A percentile compares a stretch with the other conserved stretches of the same genome.
Evolutionary conservation across 2,888 invertebrate species (phyloP).

Genomic region (Drosophila paramelanica): DNA sequence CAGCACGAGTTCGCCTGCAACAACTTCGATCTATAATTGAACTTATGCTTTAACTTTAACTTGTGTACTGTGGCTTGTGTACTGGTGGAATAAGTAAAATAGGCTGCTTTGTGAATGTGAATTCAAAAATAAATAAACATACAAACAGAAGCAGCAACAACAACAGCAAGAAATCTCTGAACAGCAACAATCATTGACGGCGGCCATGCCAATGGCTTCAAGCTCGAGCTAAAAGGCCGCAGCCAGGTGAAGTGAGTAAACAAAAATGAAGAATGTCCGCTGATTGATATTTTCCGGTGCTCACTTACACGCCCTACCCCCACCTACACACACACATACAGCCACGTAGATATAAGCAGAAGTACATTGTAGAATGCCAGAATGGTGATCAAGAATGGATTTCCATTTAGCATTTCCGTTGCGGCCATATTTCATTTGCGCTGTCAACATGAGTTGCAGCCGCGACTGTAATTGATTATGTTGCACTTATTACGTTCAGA

Average conservation of each 20-base stretch:
- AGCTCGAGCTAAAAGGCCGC: conserved; percentile 7
- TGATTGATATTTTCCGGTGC: conserved; percentile 80
- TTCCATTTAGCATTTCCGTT: conserved; percentile 71
- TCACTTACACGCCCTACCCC: conserved; percentile 11
- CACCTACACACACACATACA: not conserved
- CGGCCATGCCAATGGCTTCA: conserved; percentile 23
- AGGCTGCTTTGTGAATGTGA: conserved; percentile 42
- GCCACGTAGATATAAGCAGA: not conserved
- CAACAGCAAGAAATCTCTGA: not conserved
- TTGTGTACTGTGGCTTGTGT: too few species aligned
- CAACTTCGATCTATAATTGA: not conserved
- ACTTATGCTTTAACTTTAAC: conserved; percentile 5
- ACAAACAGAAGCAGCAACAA: conserved; percentile 12
- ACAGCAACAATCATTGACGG: conserved; percentile 7
- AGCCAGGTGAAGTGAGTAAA: conserved; percentile 67
- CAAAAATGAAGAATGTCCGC: conserved; percentile 77
- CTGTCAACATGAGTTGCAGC: conserved; percentile 41
- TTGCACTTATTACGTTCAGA: conserved; percentile 19
- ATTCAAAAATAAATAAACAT: conserved; percentile 50
- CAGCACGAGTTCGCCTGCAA: not conserved
- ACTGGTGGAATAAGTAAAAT: conserved; percentile 56
- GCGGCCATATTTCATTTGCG: conserved; percentile 69
- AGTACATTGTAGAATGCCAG: conserved; percentile 14
- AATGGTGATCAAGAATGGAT: conserved; percentile 60
- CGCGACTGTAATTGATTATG: not conserved